A percentile compares a stretch with the other conserved stretches of the same genome.
These are phyloP conservation scores for Neoascia interrupta DNA, from an alignment of 2,888 invertebrate genomes.

Conservation along the genomic window DNA sequence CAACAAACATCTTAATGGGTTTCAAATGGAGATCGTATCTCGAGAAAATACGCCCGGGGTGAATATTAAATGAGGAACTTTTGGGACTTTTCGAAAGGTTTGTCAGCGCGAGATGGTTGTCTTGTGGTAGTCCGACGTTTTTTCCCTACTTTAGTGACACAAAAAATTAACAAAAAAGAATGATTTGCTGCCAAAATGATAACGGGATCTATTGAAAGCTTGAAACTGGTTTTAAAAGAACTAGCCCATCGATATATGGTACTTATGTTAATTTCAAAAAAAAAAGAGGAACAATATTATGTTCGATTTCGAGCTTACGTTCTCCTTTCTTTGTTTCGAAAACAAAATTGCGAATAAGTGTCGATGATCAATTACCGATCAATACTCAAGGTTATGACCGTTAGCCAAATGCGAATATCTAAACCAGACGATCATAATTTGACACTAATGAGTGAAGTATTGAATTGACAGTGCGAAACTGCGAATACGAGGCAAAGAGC, in stretches of 20 bases:
- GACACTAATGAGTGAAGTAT: constrained; percentile 7
- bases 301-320: too few relatives aligned
- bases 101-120: not conserved
- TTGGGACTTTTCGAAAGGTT: constrained; percentile 18
- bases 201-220: not conserved
- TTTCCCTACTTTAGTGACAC: constrained; percentile 11
- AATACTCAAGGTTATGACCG: constrained; percentile 14
- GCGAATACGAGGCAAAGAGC: constrained; percentile 12
- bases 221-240: not conserved
- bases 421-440: constrained; percentile 11
- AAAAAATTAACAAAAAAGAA: constrained; percentile 18
- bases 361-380: not conserved
- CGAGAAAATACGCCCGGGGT: constrained; percentile 20
- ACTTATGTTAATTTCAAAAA: not conserved
- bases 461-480: constrained; percentile 42
- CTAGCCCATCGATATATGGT: not conserved
- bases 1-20: constrained; percentile 38
- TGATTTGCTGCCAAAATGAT: constrained; percentile 9
- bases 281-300: too few relatives aligned
- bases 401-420: not conserved
- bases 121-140: constrained; percentile 12
- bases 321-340: too few relatives aligned
- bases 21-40: constrained; percentile 52
- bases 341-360: too few relatives aligned
- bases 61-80: constrained; percentile 57